A percentile compares a stretch with the other conserved stretches of the same genome.
phyloP scores from a whole-genome alignment of 2,888 invertebrate species.

The Miltochrista miniata region DNA sequence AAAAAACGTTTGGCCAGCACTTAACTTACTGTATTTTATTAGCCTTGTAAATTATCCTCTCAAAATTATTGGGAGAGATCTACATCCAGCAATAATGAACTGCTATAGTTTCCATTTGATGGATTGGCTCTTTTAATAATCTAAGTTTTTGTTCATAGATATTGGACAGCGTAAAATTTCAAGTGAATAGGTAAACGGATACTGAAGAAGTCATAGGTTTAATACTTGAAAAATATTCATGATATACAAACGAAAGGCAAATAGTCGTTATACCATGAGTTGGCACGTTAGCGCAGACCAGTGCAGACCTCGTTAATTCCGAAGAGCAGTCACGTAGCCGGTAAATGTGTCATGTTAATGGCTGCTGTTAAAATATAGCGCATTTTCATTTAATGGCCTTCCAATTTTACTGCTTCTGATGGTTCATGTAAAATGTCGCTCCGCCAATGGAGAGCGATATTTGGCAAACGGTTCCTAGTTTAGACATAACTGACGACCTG shows the following conservation, averaged over 20 bases:
- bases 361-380: constrained; percentile 59
- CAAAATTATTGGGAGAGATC: no score
- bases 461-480: constrained; percentile 7
- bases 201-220: no score
- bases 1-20: no score
- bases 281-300: constrained; percentile 62
- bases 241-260: constrained; percentile 53
- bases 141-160: no score
- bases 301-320: constrained; percentile 59
- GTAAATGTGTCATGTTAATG: constrained; percentile 72
- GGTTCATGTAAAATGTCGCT: constrained; percentile 19
- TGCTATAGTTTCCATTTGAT: no score
- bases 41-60: no score
- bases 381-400: constrained; percentile 61
- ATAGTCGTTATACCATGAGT: constrained; percentile 58
- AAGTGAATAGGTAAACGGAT: no score
- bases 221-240: no score
- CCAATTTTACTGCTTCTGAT: constrained; percentile 55
- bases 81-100: no score
- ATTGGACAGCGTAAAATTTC: no score
- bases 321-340: constrained; percentile 50
- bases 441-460: constrained; percentile 4
- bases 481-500: background rate
- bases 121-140: no score
- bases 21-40: no score